phyloP scores from a whole-genome alignment of 2,797 vertebrate genomes.

The Calcarius lapponicus region DNA sequence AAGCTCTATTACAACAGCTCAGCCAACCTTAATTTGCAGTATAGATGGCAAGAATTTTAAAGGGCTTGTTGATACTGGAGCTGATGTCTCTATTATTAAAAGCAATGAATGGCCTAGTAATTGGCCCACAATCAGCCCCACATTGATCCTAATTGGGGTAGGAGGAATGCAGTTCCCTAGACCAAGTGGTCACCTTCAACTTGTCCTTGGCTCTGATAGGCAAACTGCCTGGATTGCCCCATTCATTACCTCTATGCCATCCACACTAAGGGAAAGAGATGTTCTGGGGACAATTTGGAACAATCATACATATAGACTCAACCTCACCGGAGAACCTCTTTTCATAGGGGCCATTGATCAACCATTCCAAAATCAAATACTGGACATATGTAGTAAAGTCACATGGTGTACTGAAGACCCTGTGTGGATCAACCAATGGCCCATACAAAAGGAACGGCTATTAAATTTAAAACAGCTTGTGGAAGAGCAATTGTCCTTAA shows the following conservation, averaged over 20 bases:
- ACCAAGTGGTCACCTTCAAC: not conserved
- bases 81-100: not conserved
- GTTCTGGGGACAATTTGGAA: not conserved
- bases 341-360: not conserved
- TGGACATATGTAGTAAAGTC: not conserved
- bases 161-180: not conserved
- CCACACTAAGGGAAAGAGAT: not conserved
- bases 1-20: not conserved
- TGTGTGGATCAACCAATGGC: not conserved
- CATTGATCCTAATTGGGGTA: not conserved
- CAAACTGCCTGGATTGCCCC: not conserved
- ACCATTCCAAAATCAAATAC: not conserved
- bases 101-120: not conserved
- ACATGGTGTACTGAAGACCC: not conserved
- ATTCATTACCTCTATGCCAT: not conserved
- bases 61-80: not conserved
- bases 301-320: not conserved
- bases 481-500: not conserved
- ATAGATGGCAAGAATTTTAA: not conserved
- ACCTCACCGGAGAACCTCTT: not conserved
- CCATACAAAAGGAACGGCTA: accelerated
- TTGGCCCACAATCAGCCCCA: not conserved
- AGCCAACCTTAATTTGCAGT: not conserved
- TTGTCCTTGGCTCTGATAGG: not conserved
- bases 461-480: not conserved